A percentile compares a stretch with the other conserved stretches of the same genome.
Conservation (phyloP, 1,140 invertebrate genomes). For the Asobara japonica region DNA sequence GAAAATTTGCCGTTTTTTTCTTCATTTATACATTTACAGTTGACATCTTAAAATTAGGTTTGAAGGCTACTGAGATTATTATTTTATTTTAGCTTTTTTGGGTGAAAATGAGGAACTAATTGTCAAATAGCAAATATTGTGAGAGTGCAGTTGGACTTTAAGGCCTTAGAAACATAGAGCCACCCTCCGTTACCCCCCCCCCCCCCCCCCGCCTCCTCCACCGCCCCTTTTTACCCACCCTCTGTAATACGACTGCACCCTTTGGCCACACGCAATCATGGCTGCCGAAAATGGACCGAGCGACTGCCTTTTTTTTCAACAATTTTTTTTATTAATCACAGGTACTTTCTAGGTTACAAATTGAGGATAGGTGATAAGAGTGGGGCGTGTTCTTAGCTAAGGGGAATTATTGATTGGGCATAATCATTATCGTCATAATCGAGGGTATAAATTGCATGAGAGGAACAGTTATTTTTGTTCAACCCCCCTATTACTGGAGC, state of each 20-base stretch:
- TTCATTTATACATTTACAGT: too few species aligned
- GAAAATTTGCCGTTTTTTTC: too few species aligned
- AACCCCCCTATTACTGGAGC: background rate
- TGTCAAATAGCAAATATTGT: too few species aligned
- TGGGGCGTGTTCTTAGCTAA: slow-evolving; percentile 37
- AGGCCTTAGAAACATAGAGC: background rate
- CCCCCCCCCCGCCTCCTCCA: too few species aligned
- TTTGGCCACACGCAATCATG: slow-evolving; percentile 59
- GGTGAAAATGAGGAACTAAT: too few species aligned
- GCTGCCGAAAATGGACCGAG: slow-evolving; percentile 57
- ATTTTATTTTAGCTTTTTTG: too few species aligned
- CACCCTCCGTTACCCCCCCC: too few species aligned
- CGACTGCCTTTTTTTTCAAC: slow-evolving; percentile 16
- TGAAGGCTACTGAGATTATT: too few species aligned
- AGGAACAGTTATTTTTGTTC: background rate
- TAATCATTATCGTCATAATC: background rate
- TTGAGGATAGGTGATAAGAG: slow-evolving; percentile 23
- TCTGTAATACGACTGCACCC: slow-evolving; percentile 51
- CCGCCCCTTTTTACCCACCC: background rate
- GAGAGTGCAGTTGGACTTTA: background rate
- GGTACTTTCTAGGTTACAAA: slow-evolving; percentile 30
- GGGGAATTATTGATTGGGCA: background rate
- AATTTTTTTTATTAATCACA: slow-evolving; percentile 47
- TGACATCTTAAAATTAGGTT: too few species aligned
- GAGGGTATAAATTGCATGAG: background rate